Evolutionary conservation across 2,797 vertebrate genomes (phyloP).

Genomic region (Lithobates sylvaticus): DNA sequence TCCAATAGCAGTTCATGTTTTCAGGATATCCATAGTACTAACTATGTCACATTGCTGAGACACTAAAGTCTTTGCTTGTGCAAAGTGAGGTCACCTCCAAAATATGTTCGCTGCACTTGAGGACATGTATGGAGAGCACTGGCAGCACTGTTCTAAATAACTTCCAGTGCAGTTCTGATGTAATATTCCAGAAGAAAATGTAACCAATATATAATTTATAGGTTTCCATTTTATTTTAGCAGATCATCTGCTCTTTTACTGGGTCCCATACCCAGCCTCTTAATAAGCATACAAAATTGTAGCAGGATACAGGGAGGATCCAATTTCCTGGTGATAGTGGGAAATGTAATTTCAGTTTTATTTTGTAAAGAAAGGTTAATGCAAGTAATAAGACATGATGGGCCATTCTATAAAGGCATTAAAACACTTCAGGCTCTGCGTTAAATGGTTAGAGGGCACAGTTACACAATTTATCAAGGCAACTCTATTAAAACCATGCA

Average conservation of each 20-base stretch:
- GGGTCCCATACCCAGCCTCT: neutral
- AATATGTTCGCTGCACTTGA: too few species aligned
- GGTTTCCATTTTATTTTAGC: neutral
- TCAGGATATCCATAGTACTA: too few species aligned
- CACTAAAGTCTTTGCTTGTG: too few species aligned
- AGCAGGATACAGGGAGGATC: conserved; percentile 16
- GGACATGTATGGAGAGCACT: too few species aligned
- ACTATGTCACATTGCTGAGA: too few species aligned
- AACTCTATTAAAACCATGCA: conserved; percentile 61
- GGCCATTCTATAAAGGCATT: conserved; percentile 60
- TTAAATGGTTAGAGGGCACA: conserved; percentile 61
- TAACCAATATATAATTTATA: neutral
- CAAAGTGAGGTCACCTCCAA: too few species aligned
- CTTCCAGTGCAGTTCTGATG: neutral
- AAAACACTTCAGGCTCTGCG: conserved; percentile 59
- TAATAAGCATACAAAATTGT: neutral
- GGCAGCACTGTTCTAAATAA: neutral
- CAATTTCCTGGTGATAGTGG: conserved; percentile 36
- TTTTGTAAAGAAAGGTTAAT: conserved; percentile 62
- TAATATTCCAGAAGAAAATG: neutral
- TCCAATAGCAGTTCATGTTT: too few species aligned
- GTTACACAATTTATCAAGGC: conserved; percentile 57
- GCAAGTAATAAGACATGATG: conserved; percentile 61
- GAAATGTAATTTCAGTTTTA: conserved; percentile 59
- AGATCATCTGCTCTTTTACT: neutral